Conservation (phyloP, 2,888 invertebrate species). For the Aphidius colemani region DNA sequence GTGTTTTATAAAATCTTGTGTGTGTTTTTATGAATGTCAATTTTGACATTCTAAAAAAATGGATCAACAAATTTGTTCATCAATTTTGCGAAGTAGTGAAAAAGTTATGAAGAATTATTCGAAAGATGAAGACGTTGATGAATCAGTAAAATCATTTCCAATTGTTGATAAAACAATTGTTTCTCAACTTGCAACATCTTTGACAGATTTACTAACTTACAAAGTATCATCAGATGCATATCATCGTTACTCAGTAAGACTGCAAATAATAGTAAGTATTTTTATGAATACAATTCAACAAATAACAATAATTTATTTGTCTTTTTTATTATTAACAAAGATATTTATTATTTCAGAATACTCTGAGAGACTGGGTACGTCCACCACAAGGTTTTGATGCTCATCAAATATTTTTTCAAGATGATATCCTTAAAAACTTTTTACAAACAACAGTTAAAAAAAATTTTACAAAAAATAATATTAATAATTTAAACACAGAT, state of each 20-base stretch:
- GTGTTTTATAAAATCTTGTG: too few relatives aligned
- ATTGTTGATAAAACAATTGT: conserved; percentile 36
- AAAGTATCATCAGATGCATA: conserved; percentile 49
- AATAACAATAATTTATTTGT: background rate
- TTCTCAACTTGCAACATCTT: conserved; percentile 39
- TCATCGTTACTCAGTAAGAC: conserved; percentile 49
- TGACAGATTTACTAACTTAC: conserved; percentile 43
- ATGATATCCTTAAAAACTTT: conserved; percentile 37
- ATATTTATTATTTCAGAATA: conserved; percentile 39
- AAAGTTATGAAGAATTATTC: conserved; percentile 34
- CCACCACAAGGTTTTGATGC: conserved; percentile 34
- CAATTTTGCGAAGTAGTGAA: conserved; percentile 40
- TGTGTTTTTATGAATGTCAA: too few relatives aligned
- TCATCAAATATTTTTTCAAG: conserved; percentile 36
- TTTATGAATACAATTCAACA: conserved; percentile 2
- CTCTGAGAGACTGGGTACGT: conserved; percentile 46
- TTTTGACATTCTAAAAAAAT: conserved; percentile 28
- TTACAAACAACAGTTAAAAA: conserved; percentile 39
- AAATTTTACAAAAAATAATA: conserved; percentile 39
- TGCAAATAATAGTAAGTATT: conserved; percentile 48
- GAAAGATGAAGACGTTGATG: conserved; percentile 34
- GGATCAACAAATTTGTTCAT: conserved; percentile 43
- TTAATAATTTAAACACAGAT: conserved; percentile 28
- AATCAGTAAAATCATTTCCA: conserved; percentile 36
- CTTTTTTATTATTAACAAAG: background rate